A percentile compares a stretch with the other conserved stretches of the same genome.
Conservation (phyloP, 2,888 invertebrate genomes). For the Lamellibrachia columna region DNA sequence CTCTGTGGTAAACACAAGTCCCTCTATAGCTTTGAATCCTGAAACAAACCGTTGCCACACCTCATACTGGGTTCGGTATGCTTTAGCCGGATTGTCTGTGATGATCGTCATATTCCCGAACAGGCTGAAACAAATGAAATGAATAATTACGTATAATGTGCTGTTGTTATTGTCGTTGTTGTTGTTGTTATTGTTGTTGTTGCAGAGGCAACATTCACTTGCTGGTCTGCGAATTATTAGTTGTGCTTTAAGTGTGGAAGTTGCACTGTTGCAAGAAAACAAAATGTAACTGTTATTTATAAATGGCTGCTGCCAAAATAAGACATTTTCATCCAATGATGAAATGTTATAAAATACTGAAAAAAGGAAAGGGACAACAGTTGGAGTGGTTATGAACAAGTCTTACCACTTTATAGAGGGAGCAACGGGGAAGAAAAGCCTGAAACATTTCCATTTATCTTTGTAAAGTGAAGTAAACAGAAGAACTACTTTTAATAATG, state of each 20-base stretch:
- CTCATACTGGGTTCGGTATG: neutral
- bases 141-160: neutral
- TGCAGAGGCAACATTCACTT: neutral
- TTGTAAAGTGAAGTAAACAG: no score
- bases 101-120: neutral
- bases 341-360: no score
- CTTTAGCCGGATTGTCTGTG: neutral
- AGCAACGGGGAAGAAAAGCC: no score
- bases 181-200: neutral
- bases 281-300: neutral
- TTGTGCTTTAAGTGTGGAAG: neutral
- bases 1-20: constrained; percentile 52
- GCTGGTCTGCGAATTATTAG: neutral
- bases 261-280: neutral
- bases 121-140: neutral
- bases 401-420: no score
- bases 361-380: no score
- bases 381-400: no score
- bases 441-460: no score
- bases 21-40: constrained; percentile 45
- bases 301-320: neutral
- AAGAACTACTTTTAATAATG: no score
- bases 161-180: neutral
- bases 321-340: no score
- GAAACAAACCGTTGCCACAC: neutral